phyloP scores from a whole-genome alignment of 2,113 vertebrate species.

The Baryphthengus martii region DNA sequence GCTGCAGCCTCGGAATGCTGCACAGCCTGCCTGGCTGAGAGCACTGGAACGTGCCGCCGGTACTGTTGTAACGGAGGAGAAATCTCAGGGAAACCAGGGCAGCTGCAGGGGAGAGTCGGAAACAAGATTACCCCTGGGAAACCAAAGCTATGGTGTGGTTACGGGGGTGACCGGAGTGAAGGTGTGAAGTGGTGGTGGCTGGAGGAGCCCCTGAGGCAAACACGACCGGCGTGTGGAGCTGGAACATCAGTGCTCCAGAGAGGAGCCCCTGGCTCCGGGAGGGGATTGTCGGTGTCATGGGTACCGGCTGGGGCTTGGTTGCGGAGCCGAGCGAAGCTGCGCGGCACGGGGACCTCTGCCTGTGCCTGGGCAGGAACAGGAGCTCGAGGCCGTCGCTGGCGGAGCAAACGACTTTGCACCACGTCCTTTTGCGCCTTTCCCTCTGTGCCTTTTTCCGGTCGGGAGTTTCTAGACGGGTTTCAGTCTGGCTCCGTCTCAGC shows the following conservation, averaged over 20 bases:
- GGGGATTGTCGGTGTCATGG: rapidly evolving
- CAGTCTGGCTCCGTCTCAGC: not conserved
- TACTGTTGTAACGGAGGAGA: rapidly evolving
- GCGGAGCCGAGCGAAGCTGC: not conserved
- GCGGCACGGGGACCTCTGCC: not conserved
- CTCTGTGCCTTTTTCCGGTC: rapidly evolving
- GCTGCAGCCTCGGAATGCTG: not conserved
- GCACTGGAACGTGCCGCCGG: rapidly evolving
- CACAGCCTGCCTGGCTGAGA: rapidly evolving
- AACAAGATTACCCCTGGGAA: not conserved
- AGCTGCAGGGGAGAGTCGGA: not conserved
- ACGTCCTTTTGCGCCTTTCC: not conserved
- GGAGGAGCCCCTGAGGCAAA: not conserved
- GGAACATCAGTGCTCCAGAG: not conserved
- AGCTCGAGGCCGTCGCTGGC: not conserved
- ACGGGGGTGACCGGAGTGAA: not conserved
- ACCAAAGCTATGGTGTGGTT: rapidly evolving
- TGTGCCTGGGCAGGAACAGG: rapidly evolving
- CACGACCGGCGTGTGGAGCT: rapidly evolving
- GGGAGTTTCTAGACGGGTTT: not conserved
- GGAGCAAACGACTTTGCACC: not conserved
- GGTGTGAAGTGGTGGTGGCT: not conserved
- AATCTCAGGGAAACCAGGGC: not conserved
- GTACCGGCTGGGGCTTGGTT: rapidly evolving
- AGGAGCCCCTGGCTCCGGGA: not conserved